Evolutionary conservation across 2,888 invertebrate species (phyloP), one percentile per base, ranked within the genome.

Genomic region (Coelopa pilipes): DNA sequence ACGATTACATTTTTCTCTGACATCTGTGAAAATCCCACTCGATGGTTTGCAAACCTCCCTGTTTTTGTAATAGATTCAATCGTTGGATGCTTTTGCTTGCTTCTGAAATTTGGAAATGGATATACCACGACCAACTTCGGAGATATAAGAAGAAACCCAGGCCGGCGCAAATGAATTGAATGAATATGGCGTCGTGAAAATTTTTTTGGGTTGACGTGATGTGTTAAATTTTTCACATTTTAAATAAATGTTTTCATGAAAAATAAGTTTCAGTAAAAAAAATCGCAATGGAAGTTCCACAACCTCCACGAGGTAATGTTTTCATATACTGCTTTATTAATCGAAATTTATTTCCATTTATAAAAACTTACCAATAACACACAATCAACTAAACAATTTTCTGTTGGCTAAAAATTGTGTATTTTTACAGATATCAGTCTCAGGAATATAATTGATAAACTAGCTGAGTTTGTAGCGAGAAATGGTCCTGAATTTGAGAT

Each of bases 401-500:
- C 17, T 53, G 21, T 21, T 24, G 19, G 19, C 21, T 66, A 19
- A 17, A 50, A 17, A 49, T 11, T 55, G 46, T 66, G 53, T 72
- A 63, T 17, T 24, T 75, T 78, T 80, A 59, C 76, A 88, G 98
- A 98, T 91, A 94, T 93, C 84, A 97, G 98, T 87, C 92, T 98
- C 84, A 93, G 95, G 85, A 98, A 97, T 89, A 98, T 98, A 85
- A 99, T 99, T 84, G 99, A 99, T 90, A 98, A 98, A 90, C 90
- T 99, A 82, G 99, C 99, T 15, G 97, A 97, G 88, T 99, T 99
- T 91, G 99, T 99, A 79, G 99, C 99, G 75, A 90, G 98, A 89
- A 99, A 98, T 93, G 99, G 99, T 71, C 97, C 97, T n/a, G 98
- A 98, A 87, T 98, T 98, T 89, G 99, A 99, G 89, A 94, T 96